Conservation (phyloP, 2,888 invertebrate genomes). For the Nomada lathburiana region DNA sequence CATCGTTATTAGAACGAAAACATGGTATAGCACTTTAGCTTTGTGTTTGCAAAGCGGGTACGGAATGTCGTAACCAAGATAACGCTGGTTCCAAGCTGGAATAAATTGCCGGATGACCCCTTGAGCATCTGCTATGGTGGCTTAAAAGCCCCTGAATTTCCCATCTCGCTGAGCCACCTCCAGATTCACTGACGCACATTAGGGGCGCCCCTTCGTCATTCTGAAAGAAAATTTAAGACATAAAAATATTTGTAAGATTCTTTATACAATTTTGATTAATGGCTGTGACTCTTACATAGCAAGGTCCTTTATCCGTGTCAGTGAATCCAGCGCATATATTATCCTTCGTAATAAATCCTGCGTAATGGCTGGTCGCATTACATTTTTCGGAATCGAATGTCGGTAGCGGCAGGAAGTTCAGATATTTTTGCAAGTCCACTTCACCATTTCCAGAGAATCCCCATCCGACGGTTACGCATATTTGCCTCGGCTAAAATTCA, state of each 20-base stretch:
- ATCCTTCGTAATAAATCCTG: slow-evolving; percentile 86
- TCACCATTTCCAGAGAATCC: slow-evolving; percentile 84
- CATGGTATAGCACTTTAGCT: slow-evolving; percentile 68
- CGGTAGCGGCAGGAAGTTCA: slow-evolving; percentile 86
- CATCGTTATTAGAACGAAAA: background rate
- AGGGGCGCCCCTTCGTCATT: slow-evolving; percentile 89
- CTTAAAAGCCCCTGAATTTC: slow-evolving; percentile 87
- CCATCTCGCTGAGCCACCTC: slow-evolving; percentile 85
- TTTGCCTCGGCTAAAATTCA: slow-evolving; percentile 83
- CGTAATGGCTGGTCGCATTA: slow-evolving; percentile 88
- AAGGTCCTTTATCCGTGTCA: slow-evolving; percentile 86
- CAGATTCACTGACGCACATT: slow-evolving; percentile 86
- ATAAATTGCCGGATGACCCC: slow-evolving; percentile 87
- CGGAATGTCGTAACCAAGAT: slow-evolving; percentile 81
- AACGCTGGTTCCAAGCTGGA: slow-evolving; percentile 81
- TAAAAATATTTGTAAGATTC: background rate
- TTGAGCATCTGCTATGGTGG: slow-evolving; percentile 87
- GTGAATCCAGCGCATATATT: slow-evolving; percentile 87
- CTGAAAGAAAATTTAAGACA: slow-evolving; percentile 78
- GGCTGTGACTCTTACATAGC: slow-evolving; percentile 85
- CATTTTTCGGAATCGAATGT: slow-evolving; percentile 86
- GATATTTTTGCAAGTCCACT: slow-evolving; percentile 84
- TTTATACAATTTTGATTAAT: background rate
- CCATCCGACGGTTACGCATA: slow-evolving; percentile 88
- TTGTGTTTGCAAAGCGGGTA: slow-evolving; percentile 80